Percentiles rank a stretch among this genome's conserved stretches.
phyloP scores from a whole-genome alignment of 1,140 invertebrate genomes.

The Ladona fulva region DNA sequence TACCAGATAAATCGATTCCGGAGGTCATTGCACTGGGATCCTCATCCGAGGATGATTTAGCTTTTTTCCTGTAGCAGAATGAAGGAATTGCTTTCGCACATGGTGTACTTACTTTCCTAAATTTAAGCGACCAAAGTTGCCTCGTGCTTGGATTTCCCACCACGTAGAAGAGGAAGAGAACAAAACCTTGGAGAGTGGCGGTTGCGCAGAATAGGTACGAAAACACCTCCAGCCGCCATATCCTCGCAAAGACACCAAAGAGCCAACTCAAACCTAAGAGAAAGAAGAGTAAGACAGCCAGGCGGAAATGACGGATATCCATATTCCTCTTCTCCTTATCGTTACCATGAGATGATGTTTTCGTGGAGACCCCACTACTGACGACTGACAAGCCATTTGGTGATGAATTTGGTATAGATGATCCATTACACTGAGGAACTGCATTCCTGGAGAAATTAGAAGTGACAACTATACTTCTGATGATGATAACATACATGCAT shows the following conservation, averaged over 20 bases:
- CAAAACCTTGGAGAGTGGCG: conserved; percentile 19
- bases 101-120: neutral
- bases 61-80: too few species aligned
- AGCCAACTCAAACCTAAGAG: conserved; percentile 20
- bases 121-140: conserved; percentile 10
- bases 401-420: neutral
- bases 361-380: neutral
- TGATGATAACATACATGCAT: conserved; percentile 3
- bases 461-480: neutral
- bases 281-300: conserved; percentile 18
- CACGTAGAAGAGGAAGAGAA: conserved; percentile 21
- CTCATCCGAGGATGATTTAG: too few species aligned
- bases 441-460: neutral
- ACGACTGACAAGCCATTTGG: neutral
- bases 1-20: too few species aligned
- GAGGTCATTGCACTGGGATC: too few species aligned
- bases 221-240: neutral
- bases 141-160: conserved; percentile 16
- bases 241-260: conserved; percentile 16
- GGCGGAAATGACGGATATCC: neutral
- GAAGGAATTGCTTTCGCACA: too few species aligned
- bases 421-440: neutral
- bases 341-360: neutral
- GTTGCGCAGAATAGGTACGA: conserved; percentile 20
- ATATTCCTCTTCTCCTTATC: neutral